Conservation (phyloP, 2,888 invertebrate species). For the Netelia fuscicornis region DNA sequence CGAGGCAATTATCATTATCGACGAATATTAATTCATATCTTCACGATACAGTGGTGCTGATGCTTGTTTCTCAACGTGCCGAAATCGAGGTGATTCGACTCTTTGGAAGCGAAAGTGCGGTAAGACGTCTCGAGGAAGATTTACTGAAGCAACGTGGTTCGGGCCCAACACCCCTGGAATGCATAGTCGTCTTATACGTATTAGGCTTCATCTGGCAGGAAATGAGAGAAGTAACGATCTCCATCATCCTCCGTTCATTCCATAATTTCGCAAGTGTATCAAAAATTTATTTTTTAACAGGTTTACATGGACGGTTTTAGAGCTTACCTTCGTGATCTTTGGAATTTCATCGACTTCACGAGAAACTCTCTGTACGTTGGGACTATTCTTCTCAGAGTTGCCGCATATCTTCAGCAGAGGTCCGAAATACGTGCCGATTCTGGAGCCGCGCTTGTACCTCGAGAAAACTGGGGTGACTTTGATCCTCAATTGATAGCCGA, state of each 20-base stretch:
- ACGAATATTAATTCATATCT: not conserved
- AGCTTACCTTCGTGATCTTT: slow-evolving; percentile 95
- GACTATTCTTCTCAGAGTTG: slow-evolving; percentile 89
- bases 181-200: slow-evolving; percentile 93
- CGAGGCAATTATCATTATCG: not conserved
- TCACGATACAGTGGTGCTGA: slow-evolving; percentile 91
- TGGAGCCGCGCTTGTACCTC: slow-evolving; percentile 90
- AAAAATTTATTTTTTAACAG: slow-evolving; percentile 60
- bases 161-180: slow-evolving; percentile 93
- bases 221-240: slow-evolving; percentile 88
- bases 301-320: slow-evolving; percentile 95
- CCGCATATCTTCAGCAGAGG: slow-evolving; percentile 91
- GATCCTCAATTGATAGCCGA: slow-evolving; percentile 97
- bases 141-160: slow-evolving; percentile 92
- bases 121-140: slow-evolving; percentile 87
- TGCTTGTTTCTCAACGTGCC: slow-evolving; percentile 96
- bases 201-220: slow-evolving; percentile 97
- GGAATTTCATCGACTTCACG: slow-evolving; percentile 98
- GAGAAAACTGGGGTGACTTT: slow-evolving; percentile 96
- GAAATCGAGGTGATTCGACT: slow-evolving; percentile 91
- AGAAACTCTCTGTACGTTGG: slow-evolving; percentile 94
- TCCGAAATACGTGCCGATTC: slow-evolving; percentile 90
- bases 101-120: slow-evolving; percentile 91
- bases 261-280: not conserved
- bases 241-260: not conserved